A percentile compares a stretch with the other conserved stretches of the same genome.
Evolutionary conservation across 92 coral and sea anemone species (phyloP).

Genomic region (Zoanthus sansibaricus): DNA sequence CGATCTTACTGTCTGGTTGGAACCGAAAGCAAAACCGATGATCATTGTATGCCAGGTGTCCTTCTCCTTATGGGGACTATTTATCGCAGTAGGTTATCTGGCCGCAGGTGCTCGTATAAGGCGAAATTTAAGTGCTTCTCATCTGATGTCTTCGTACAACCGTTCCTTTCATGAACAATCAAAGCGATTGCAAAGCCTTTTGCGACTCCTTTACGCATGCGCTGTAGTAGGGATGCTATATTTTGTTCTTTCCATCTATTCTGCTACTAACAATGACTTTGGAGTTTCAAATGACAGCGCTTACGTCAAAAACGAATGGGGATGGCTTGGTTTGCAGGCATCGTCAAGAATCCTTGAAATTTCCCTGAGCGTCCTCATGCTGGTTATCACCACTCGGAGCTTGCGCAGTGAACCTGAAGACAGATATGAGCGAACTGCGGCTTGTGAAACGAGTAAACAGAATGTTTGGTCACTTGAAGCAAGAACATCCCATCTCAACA

Average conservation of each 20-base stretch:
- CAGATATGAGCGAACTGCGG: not conserved
- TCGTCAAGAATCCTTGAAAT: conserved; percentile 64
- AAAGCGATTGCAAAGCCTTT: conserved; percentile 51
- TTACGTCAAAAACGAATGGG: conserved; percentile 58
- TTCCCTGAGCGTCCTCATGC: conserved; percentile 56
- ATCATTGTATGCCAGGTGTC: conserved; percentile 68
- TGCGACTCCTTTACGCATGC: conserved; percentile 50
- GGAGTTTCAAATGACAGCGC: conserved; percentile 49
- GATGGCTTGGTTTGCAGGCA: conserved; percentile 70
- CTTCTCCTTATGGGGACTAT: conserved; percentile 81
- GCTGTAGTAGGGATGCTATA: conserved; percentile 54
- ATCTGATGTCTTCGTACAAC: conserved; percentile 32
- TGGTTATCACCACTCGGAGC: conserved; percentile 28
- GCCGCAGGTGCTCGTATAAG: conserved; percentile 62
- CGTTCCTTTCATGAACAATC: conserved; percentile 53
- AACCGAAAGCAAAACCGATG: conserved; percentile 59
- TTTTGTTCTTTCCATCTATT: conserved; percentile 66
- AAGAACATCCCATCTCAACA: not conserved
- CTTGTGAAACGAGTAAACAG: not conserved
- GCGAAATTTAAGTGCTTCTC: conserved; percentile 68
- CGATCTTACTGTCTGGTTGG: conserved; percentile 66
- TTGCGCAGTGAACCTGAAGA: conserved; percentile 7
- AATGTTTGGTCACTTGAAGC: not conserved
- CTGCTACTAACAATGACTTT: conserved; percentile 56
- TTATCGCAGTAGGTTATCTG: conserved; percentile 68